These are phyloP conservation scores for Nerophis ophidion DNA, from an alignment of 2,113 vertebrate species.

Conservation along the genomic window DNA sequence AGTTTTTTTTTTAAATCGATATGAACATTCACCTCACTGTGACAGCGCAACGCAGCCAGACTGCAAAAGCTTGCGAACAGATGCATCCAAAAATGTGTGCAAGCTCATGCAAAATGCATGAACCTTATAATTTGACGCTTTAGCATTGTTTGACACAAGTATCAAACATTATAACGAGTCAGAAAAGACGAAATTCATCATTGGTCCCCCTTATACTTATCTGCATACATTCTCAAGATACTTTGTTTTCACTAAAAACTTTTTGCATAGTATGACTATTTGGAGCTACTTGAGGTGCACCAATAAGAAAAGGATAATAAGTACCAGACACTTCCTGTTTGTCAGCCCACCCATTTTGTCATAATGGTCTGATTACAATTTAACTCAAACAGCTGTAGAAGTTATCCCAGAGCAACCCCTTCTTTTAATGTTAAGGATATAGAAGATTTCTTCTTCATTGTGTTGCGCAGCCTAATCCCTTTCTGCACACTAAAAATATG, in stretches of 20 bases:
- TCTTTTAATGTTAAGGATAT: constrained; percentile 8
- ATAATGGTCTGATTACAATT: constrained; percentile 27
- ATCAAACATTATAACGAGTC: no score
- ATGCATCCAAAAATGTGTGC: no score
- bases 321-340: constrained; percentile 22
- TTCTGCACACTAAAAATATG: constrained; percentile 1
- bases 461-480: constrained; percentile 17
- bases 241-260: not conserved
- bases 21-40: no score
- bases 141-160: no score
- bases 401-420: constrained; percentile 9
- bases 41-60: no score
- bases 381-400: constrained; percentile 25
- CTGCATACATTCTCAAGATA: not conserved
- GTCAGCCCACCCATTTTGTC: constrained; percentile 24
- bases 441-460: constrained; percentile 15
- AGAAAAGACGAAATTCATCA: no score
- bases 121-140: no score
- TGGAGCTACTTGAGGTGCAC: not conserved
- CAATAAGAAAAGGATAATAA: constrained; percentile 5
- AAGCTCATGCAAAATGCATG: no score
- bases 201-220: not conserved
- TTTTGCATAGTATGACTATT: not conserved
- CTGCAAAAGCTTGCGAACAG: no score
- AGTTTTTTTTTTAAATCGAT: no score